phyloP scores from a whole-genome alignment of 2,797 vertebrate species.

The Dicrostonyx torquatus region DNA sequence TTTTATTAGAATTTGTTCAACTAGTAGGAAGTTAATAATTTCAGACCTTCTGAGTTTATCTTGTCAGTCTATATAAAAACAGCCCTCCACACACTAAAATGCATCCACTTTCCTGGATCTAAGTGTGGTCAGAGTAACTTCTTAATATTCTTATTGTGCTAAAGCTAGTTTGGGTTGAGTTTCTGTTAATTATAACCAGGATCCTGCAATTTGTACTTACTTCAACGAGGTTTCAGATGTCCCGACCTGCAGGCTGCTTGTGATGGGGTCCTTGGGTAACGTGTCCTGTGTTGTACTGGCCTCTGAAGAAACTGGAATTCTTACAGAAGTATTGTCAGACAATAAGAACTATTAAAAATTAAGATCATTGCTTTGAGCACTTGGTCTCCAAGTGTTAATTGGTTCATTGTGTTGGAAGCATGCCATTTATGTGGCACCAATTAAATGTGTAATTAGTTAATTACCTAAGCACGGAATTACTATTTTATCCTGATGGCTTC shows the following conservation, averaged over 20 bases:
- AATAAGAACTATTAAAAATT: slow-evolving; percentile 44
- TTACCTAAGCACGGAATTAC: slow-evolving; percentile 14
- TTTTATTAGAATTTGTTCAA: neutral
- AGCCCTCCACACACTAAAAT: neutral
- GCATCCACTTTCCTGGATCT: neutral
- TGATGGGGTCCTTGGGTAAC: neutral
- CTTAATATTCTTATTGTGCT: neutral
- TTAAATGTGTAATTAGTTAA: slow-evolving; percentile 38
- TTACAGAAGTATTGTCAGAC: neutral
- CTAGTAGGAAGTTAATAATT: neutral
- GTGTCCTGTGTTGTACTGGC: neutral
- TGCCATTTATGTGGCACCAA: slow-evolving; percentile 16
- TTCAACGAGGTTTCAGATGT: neutral
- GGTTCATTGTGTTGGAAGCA: neutral
- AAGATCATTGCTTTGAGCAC: slow-evolving; percentile 17
- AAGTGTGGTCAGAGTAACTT: neutral
- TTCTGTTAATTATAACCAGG: neutral
- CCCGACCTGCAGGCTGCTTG: neutral
- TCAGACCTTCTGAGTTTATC: slow-evolving; percentile 2
- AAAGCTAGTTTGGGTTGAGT: neutral
- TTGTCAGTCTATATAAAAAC: neutral
- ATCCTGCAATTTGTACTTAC: neutral
- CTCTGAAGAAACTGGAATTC: neutral
- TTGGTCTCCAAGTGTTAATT: slow-evolving; percentile 25
- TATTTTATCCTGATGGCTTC: slow-evolving; percentile 35